Conservation (phyloP, 2,888 invertebrate species). For the Phragmatobia fuliginosa region DNA sequence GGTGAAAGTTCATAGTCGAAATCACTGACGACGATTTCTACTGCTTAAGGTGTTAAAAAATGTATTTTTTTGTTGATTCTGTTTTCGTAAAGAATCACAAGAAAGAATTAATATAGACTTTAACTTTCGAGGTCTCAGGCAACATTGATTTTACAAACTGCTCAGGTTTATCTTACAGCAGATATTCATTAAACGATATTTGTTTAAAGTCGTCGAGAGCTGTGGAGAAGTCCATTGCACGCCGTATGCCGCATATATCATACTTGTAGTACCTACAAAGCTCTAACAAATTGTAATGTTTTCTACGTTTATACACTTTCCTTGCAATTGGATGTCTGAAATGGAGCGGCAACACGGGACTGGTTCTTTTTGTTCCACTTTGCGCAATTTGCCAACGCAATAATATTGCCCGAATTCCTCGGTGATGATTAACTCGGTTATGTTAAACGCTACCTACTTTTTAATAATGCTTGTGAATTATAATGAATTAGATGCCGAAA, state of each 20-base stretch:
- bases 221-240: neutral
- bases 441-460: conserved; percentile 67
- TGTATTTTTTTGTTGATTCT: neutral
- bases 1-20: conserved; percentile 77
- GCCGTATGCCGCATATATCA: neutral
- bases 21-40: conserved; percentile 31
- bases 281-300: conserved; percentile 20
- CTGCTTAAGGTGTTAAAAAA: conserved; percentile 18
- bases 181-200: neutral
- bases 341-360: conserved; percentile 78
- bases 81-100: neutral
- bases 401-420: conserved; percentile 75
- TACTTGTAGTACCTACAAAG: neutral
- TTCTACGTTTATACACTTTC: conserved; percentile 61
- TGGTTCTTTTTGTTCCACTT: conserved; percentile 73
- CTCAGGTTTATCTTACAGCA: neutral
- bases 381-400: conserved; percentile 80
- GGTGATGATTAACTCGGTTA: conserved; percentile 76
- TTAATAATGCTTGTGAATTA: conserved; percentile 56
- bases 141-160: neutral
- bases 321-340: conserved; percentile 65
- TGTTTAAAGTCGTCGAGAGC: neutral
- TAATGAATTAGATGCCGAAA: conserved; percentile 54
- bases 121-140: neutral
- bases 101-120: neutral